Percentiles rank a stretch among this genome's conserved stretches.
phyloP scores from a whole-genome alignment of 2,888 invertebrate species.

The Lepidonotus clava region DNA sequence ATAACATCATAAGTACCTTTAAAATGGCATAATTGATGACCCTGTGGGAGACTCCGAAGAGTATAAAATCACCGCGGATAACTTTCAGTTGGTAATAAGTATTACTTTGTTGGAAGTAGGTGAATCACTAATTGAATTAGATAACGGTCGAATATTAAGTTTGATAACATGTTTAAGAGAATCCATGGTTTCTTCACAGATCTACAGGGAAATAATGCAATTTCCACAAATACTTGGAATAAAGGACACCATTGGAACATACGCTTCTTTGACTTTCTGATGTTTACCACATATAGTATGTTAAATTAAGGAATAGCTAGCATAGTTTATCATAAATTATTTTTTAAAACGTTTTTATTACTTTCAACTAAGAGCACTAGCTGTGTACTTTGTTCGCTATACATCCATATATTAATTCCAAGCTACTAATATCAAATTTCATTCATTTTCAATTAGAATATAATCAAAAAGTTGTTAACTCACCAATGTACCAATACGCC shows the following conservation, averaged over 20 bases:
- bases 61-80: no score
- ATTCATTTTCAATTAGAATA: neutral
- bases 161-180: neutral
- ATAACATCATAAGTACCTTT: neutral
- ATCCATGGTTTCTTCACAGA: no score
- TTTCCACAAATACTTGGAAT: no score
- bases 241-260: no score
- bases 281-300: neutral
- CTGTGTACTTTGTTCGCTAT: neutral
- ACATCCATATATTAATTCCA: neutral
- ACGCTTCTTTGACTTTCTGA: neutral
- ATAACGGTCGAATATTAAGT: neutral
- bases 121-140: neutral
- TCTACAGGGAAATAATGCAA: no score
- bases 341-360: neutral
- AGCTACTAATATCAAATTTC: neutral
- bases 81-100: no score
- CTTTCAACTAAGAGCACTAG: neutral
- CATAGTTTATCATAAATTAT: neutral
- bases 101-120: neutral
- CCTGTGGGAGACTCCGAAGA: neutral
- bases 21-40: neutral
- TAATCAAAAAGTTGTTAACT: conserved; percentile 54
- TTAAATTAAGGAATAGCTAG: neutral
- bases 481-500: conserved; percentile 93